A percentile compares a stretch with the other conserved stretches of the same genome.
phyloP scores from a whole-genome alignment of 2,888 invertebrate species.

The Tachystola acroxantha region DNA sequence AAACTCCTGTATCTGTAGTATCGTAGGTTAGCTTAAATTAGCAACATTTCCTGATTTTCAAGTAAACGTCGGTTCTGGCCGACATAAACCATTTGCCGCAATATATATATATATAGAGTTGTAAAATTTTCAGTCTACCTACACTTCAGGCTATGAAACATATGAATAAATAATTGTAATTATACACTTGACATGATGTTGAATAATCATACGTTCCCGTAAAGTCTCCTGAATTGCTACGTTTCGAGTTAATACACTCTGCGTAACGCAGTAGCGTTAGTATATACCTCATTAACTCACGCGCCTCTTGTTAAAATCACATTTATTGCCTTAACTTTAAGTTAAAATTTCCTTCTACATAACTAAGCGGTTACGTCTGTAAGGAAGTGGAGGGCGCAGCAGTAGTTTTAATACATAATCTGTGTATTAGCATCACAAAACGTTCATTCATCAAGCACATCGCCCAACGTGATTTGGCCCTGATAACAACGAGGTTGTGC shows the following conservation, averaged over 20 bases:
- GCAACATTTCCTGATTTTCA: too few species aligned
- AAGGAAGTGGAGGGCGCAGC: constrained; percentile 8
- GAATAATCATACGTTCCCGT: too few species aligned
- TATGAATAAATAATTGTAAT: too few species aligned
- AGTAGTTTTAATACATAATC: constrained; percentile 33
- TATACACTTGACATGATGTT: too few species aligned
- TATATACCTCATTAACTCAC: not conserved
- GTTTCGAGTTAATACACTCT: not conserved
- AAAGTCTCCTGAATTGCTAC: too few species aligned
- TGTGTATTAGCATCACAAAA: constrained; percentile 65
- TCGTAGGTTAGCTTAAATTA: too few species aligned
- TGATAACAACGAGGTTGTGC: constrained; percentile 43
- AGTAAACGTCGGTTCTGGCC: too few species aligned
- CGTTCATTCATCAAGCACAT: constrained; percentile 71
- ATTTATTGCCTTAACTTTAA: not conserved
- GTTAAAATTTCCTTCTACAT: not conserved
- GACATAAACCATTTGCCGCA: too few species aligned
- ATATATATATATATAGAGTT: too few species aligned
- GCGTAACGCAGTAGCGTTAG: constrained; percentile 4
- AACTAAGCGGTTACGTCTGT: not conserved
- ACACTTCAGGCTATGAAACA: too few species aligned
- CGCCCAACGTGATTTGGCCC: constrained; percentile 46
- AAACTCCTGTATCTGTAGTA: too few species aligned
- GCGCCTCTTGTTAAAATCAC: not conserved
- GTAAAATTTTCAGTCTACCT: too few species aligned